phyloP scores from a whole-genome alignment of 2,888 invertebrate species.

The Desoria tigrina region DNA sequence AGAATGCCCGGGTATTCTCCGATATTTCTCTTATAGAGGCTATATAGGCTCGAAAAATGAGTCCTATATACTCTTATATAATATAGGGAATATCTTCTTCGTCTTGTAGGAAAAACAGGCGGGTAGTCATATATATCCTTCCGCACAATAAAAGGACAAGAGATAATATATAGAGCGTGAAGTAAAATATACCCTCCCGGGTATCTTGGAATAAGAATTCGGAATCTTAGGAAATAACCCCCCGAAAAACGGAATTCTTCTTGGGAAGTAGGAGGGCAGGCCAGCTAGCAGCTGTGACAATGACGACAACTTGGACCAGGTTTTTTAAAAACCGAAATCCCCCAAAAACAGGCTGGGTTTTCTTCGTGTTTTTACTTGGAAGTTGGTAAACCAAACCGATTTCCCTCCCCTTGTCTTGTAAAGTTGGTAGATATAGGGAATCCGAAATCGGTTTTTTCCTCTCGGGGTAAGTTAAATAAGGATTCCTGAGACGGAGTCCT shows the following conservation, averaged over 20 bases:
- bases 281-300: neutral
- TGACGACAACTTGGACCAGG: neutral
- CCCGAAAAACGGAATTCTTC: too few species aligned
- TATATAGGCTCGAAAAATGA: too few species aligned
- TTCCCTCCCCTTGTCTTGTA: too few species aligned
- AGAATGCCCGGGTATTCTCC: neutral
- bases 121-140: constrained; percentile 19
- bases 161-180: constrained; percentile 46
- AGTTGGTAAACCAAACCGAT: too few species aligned
- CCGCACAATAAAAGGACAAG: constrained; percentile 17
- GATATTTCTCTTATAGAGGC: neutral
- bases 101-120: constrained; percentile 6
- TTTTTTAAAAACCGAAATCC: constrained; percentile 2
- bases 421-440: too few species aligned
- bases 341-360: too few species aligned
- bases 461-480: too few species aligned
- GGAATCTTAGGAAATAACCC: constrained; percentile 10
- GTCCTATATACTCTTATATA: too few species aligned
- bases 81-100: constrained; percentile 7
- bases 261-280: neutral
- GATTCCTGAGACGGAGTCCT: too few species aligned
- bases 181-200: constrained; percentile 34
- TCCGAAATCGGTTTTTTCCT: too few species aligned
- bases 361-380: too few species aligned
- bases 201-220: constrained; percentile 25